These are phyloP conservation scores for Drepanosiphum platanoidis DNA, from an alignment of 2,888 invertebrate species.

Conservation along the genomic window DNA sequence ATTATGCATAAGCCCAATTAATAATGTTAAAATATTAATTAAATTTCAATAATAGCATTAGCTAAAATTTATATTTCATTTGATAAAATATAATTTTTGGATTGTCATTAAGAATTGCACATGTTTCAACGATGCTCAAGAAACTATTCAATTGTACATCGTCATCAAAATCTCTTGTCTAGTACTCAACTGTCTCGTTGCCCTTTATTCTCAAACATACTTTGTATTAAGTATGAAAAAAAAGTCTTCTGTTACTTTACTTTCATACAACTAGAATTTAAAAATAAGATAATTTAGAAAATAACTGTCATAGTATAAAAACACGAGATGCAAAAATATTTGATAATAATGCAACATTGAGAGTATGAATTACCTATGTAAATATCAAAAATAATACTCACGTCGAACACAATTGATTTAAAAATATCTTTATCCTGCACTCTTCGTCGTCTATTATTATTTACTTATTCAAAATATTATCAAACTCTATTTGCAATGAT, in stretches of 20 bases:
- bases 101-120: slow-evolving; percentile 15
- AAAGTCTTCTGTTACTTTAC: slow-evolving; percentile 13
- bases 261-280: neutral
- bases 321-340: too few relatives aligned
- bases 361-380: too few relatives aligned
- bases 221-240: neutral
- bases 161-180: slow-evolving; percentile 43
- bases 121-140: slow-evolving; percentile 38
- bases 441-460: too few relatives aligned
- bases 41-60: neutral
- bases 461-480: too few relatives aligned
- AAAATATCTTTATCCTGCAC: too few relatives aligned
- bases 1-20: neutral
- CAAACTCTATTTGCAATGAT: too few relatives aligned
- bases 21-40: slow-evolving; percentile 13
- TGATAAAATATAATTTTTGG: slow-evolving; percentile 19
- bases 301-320: too few relatives aligned
- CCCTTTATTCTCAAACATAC: slow-evolving; percentile 35
- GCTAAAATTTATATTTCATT: neutral
- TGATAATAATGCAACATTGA: too few relatives aligned
- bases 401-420: too few relatives aligned
- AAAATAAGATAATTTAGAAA: neutral
- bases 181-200: slow-evolving; percentile 41
- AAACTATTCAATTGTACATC: slow-evolving; percentile 41
- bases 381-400: too few relatives aligned